phyloP scores from a whole-genome alignment of 2,113 vertebrate genomes.

The Macrotis lagotis region DNA sequence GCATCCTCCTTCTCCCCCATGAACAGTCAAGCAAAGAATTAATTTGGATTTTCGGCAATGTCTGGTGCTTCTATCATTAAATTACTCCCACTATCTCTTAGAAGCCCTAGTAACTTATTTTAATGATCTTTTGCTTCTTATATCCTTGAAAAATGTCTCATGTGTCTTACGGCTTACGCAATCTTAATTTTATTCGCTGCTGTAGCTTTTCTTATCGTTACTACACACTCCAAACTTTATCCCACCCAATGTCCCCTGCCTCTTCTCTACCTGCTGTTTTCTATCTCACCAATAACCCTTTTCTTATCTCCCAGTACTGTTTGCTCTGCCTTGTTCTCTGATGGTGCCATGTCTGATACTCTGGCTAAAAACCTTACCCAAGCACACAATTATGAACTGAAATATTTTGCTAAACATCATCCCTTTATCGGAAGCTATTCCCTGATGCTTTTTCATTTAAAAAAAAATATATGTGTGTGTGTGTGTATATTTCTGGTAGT shows the following conservation, averaged over 20 bases:
- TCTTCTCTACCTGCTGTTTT: fast-evolving
- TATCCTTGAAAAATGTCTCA: neutral
- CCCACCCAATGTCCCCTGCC: neutral
- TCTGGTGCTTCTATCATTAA: slow-evolving; percentile 14
- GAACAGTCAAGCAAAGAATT: slow-evolving; percentile 58
- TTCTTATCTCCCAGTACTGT: neutral
- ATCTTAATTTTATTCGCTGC: neutral
- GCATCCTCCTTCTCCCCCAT: neutral
- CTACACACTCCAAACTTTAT: fast-evolving
- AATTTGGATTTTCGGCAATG: slow-evolving; percentile 51
- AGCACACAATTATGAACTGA: neutral
- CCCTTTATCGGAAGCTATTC: neutral
- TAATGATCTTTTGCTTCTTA: slow-evolving; percentile 3
- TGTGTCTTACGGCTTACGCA: neutral
- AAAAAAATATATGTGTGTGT: neutral
- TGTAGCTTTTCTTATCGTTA: neutral
- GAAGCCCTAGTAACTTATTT: slow-evolving; percentile 42
- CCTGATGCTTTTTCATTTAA: neutral
- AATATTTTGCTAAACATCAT: neutral
- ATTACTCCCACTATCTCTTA: slow-evolving; percentile 23
- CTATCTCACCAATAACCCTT: neutral
- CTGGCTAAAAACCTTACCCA: neutral
- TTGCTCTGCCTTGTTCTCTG: neutral
- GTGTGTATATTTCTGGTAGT: neutral
- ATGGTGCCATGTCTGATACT: neutral